These are phyloP conservation scores for Schizopygopsis pylzovi DNA, from an alignment of 2,797 vertebrate species.

Conservation along the genomic window DNA sequence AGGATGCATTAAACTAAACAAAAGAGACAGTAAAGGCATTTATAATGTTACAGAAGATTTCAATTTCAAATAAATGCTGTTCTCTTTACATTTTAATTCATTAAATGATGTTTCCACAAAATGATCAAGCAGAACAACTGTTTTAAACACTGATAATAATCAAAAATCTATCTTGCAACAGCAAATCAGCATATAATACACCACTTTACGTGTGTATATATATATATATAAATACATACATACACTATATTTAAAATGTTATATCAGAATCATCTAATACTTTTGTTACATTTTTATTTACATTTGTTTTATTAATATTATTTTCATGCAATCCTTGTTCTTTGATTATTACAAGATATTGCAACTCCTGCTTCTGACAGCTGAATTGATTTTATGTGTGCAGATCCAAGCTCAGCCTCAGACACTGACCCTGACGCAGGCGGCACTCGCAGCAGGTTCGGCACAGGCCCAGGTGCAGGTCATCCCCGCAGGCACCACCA, in stretches of 20 bases:
- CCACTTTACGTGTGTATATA: no score
- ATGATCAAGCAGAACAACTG: not conserved
- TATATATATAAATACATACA: no score
- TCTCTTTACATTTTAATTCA: no score
- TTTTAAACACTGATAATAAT: not conserved
- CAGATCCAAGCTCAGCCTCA: slow-evolving; percentile 85
- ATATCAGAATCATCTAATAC: not conserved
- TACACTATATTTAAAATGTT: not conserved
- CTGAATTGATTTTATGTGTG: not conserved
- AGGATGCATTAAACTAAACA: not conserved
- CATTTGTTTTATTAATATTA: not conserved
- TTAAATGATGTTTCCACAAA: no score
- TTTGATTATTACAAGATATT: not conserved
- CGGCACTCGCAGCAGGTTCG: slow-evolving; percentile 71
- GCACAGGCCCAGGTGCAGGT: slow-evolving; percentile 86
- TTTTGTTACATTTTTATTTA: no score
- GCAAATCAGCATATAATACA: not conserved
- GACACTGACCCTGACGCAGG: slow-evolving; percentile 87
- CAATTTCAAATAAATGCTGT: not conserved
- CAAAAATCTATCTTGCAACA: not conserved
- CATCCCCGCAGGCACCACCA: slow-evolving; percentile 80
- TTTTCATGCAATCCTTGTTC: not conserved
- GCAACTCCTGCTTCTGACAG: not conserved
- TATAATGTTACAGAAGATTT: no score
- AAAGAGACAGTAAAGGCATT: not conserved